Base-by-base conservation (phyloP, 2,113 vertebrate genomes). In the Mastomys coucha region DNA sequence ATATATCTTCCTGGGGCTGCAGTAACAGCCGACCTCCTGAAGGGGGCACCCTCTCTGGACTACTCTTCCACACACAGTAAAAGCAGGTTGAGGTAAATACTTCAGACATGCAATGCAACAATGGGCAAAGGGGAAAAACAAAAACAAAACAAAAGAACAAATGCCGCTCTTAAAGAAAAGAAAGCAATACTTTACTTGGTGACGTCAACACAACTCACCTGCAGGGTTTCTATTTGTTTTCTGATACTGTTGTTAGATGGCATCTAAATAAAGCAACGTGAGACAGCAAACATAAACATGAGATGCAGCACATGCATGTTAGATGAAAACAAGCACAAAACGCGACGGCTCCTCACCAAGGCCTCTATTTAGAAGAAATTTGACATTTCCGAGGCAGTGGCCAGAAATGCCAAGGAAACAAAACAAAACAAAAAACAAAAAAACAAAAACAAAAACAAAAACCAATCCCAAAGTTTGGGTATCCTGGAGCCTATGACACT, bases 191-290 rank as follows among this genome's bases (percentile, higher is more conserved):
- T 98, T 98, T 91, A 98, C 97, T 95, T 95, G 97, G 98, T 96
- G 98, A 96, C 89, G 96, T 97, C 96, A 96, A 98, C 90, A 77
- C 97, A 98, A 99, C 99, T 99, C 99, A 99, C 99, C 99, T 99
- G 99, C 97, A 99, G 98, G 42, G 99, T 99, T 99, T 99, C 99
- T 99, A 99, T 99, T 99, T 99, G 99, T 98, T 99, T 99, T 99
- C 99, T 99, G 99, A 99, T 99, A 99, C 99, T 99, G 99, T 99
- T 99, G 99, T 99, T 99, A 99, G 99, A 99, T 99, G 99, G 99
- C 99, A 99, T 99, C 99, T 99, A 99, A 99, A 99, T 99, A 99
- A 98, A 99, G 99, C 99, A 99, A 99, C 97, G 99, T 99, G 98
- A 99, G 98, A 99, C 98, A 99, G 99, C 99, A 99, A 99, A 99